phyloP scores from a whole-genome alignment of 1,140 invertebrate genomes.

The Popillia japonica region DNA sequence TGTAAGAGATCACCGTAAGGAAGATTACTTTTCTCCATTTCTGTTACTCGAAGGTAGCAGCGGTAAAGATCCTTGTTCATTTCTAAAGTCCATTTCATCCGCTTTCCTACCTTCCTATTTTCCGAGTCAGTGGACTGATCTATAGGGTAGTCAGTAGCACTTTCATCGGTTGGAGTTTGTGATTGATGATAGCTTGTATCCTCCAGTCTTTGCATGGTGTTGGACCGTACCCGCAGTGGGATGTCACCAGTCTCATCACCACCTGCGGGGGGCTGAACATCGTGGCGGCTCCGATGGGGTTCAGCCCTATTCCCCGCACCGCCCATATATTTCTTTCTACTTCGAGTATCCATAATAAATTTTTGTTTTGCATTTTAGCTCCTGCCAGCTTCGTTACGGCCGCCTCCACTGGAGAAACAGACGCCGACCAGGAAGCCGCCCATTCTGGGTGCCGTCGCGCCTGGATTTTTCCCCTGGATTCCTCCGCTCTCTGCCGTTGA shows the following conservation, averaged over 20 bases:
- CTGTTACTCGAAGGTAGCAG: not conserved
- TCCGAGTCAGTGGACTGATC: not conserved
- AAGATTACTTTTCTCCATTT: not conserved
- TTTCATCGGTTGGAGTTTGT: not conserved
- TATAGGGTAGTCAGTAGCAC: not conserved
- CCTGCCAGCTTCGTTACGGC: constrained; percentile 1
- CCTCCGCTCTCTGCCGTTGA: not conserved
- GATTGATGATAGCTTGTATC: not conserved
- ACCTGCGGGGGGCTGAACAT: not conserved
- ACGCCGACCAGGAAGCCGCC: constrained; percentile 33
- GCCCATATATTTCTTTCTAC: not conserved
- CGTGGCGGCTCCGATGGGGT: not conserved
- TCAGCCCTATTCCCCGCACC: constrained; percentile 10
- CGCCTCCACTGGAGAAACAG: not conserved
- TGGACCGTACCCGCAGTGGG: not conserved
- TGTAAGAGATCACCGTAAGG: not conserved
- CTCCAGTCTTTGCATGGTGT: not conserved
- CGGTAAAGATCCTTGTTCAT: not conserved
- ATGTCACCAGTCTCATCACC: not conserved
- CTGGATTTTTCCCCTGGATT: not conserved
- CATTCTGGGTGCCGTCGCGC: constrained; percentile 3
- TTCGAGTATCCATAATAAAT: not conserved
- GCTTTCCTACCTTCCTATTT: constrained; percentile 3
- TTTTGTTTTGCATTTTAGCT: not conserved
- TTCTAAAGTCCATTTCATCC: not conserved